These are phyloP conservation scores for Selene dorsalis DNA, from an alignment of 2,797 vertebrate genomes.

Conservation along the genomic window DNA sequence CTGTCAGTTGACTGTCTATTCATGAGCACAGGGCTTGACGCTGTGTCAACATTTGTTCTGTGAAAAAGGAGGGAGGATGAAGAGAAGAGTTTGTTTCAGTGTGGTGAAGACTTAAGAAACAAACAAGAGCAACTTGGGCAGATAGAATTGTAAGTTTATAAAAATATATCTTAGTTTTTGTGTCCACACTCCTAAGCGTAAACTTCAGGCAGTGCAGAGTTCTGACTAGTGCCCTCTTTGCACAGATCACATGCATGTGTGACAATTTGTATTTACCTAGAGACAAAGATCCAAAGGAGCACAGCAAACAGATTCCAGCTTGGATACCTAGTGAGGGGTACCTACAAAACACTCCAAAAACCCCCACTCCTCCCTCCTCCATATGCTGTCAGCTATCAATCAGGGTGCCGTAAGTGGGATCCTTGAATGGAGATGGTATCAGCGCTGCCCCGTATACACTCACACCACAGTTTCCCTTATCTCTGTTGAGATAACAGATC, in stretches of 20 bases:
- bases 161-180: slow-evolving; percentile 3
- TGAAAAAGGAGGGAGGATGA: slow-evolving; percentile 39
- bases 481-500: slow-evolving; percentile 81
- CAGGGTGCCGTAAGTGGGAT: slow-evolving; percentile 84
- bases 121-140: slow-evolving; percentile 21
- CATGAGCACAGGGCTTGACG: slow-evolving; percentile 69
- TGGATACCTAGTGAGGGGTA: slow-evolving; percentile 63
- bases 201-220: not conserved
- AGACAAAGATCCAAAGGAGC: slow-evolving; percentile 56
- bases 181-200: not conserved
- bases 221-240: not conserved
- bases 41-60: slow-evolving; percentile 77
- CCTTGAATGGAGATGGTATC: slow-evolving; percentile 87
- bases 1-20: slow-evolving; percentile 82
- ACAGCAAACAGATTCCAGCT: slow-evolving; percentile 72
- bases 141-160: not conserved
- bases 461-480: slow-evolving; percentile 86
- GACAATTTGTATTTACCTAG: slow-evolving; percentile 64
- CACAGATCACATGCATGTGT: slow-evolving; percentile 53
- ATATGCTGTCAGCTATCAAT: slow-evolving; percentile 83
- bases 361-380: slow-evolving; percentile 25
- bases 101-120: slow-evolving; percentile 31
- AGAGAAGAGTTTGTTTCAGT: slow-evolving; percentile 18
- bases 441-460: slow-evolving; percentile 80
- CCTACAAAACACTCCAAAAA: slow-evolving; percentile 63